phyloP scores from a whole-genome alignment of 2,888 invertebrate species.

The Acanthacorydalis orientalis region DNA sequence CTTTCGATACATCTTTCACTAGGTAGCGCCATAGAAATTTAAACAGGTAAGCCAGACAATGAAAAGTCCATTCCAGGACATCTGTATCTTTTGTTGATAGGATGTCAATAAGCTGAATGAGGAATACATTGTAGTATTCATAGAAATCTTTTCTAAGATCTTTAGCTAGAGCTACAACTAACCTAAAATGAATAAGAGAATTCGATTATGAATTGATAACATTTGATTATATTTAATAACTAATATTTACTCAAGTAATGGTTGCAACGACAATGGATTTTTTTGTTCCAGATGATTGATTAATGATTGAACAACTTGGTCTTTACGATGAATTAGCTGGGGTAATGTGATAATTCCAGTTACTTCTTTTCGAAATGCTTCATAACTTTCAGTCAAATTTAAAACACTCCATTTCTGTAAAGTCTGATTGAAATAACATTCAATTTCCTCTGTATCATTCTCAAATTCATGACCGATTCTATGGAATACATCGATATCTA shows the following conservation, averaged over 20 bases:
- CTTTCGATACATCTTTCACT: constrained; percentile 56
- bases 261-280: constrained; percentile 58
- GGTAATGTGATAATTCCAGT: constrained; percentile 63
- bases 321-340: constrained; percentile 67
- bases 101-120: constrained; percentile 53
- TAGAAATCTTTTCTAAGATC: constrained; percentile 84
- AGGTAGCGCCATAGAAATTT: constrained; percentile 76
- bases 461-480: constrained; percentile 64
- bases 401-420: constrained; percentile 79
- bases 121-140: constrained; percentile 60
- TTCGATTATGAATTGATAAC: constrained; percentile 1
- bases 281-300: constrained; percentile 55
- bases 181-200: constrained; percentile 31
- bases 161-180: constrained; percentile 68
- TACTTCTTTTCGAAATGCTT: constrained; percentile 58
- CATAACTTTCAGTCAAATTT: constrained; percentile 71
- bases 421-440: constrained; percentile 67
- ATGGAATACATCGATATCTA: constrained; percentile 78
- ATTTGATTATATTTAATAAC: constrained; percentile 4
- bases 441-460: constrained; percentile 42
- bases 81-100: constrained; percentile 65
- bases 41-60: constrained; percentile 76
- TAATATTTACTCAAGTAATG: constrained; percentile 65
- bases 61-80: constrained; percentile 69
- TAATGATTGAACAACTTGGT: constrained; percentile 54